phyloP scores from a whole-genome alignment of 2,113 vertebrate genomes.

The Poecile atricapillus region DNA sequence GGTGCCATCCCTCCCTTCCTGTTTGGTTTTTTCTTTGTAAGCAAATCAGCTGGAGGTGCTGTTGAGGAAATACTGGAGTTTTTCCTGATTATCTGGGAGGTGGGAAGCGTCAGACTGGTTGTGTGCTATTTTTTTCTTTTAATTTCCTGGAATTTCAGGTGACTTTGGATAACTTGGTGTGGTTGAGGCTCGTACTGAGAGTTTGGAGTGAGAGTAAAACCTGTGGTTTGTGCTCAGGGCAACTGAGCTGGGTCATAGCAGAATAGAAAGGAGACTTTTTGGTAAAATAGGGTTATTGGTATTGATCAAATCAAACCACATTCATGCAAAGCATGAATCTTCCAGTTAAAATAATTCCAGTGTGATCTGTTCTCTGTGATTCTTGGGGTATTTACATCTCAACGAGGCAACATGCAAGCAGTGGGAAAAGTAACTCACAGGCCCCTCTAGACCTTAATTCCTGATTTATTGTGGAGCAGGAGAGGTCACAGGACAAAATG shows the following conservation, averaged over 20 bases:
- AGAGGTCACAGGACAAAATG: not conserved
- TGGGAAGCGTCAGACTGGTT: not conserved
- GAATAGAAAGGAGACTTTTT: not conserved
- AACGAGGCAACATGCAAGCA: not conserved
- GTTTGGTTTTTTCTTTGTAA: not conserved
- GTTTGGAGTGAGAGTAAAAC: not conserved
- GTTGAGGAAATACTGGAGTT: not conserved
- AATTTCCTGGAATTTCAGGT: not conserved
- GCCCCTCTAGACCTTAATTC: not conserved
- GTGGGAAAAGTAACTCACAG: not conserved
- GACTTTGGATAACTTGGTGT: not conserved
- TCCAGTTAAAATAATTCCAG: not conserved
- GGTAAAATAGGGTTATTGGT: not conserved
- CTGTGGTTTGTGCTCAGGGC: not conserved
- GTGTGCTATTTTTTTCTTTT: not conserved
- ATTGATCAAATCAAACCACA: not conserved
- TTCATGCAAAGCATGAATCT: not conserved
- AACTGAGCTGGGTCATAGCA: accelerated
- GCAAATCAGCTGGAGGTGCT: not conserved
- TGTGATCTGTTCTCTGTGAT: not conserved
- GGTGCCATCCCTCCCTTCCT: not conserved
- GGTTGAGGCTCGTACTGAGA: not conserved
- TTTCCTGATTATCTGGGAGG: not conserved
- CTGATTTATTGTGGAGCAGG: not conserved
- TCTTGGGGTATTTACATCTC: not conserved